Conservation (phyloP, 1,140 invertebrate species). For the Drosophila seguyi region DNA sequence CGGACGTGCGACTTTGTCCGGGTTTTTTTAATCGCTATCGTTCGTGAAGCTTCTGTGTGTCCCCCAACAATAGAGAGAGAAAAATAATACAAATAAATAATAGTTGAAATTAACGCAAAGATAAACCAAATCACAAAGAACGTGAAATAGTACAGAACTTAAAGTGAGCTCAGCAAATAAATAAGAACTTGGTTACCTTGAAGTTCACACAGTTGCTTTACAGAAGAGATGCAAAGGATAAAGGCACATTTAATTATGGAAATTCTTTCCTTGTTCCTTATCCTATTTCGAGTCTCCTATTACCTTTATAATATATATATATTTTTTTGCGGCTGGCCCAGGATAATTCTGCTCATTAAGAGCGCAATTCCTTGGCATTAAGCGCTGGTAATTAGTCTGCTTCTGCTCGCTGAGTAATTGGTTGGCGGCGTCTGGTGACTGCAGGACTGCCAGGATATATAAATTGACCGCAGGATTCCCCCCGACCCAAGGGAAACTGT, state of each 20-base stretch:
- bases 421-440: conserved; percentile 36
- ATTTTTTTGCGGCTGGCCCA: not conserved
- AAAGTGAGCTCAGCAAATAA: conserved; percentile 35
- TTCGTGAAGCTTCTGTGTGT: conserved; percentile 22
- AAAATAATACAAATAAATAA: conserved; percentile 19
- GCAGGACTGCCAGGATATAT: conserved; percentile 9
- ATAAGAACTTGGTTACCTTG: not conserved
- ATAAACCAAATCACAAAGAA: conserved; percentile 8
- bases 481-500: not conserved
- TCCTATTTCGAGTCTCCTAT: conserved; percentile 42
- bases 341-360: conserved; percentile 43
- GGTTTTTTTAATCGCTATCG: conserved; percentile 5
- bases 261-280: conserved; percentile 34
- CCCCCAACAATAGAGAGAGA: conserved; percentile 32
- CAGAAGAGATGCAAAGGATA: conserved; percentile 4
- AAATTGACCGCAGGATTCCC: conserved; percentile 24
- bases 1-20: conserved; percentile 66
- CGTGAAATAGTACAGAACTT: not conserved
- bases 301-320: conserved; percentile 10
- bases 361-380: conserved; percentile 32
- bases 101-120: not conserved
- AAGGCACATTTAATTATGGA: conserved; percentile 39
- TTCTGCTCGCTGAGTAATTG: conserved; percentile 38
- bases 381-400: conserved; percentile 37
- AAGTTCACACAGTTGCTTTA: conserved; percentile 38